Percentiles rank a stretch among this genome's conserved stretches.
Evolutionary conservation across 2,797 vertebrate genomes (phyloP).

Genomic region (Artibeus jamaicensis): DNA sequence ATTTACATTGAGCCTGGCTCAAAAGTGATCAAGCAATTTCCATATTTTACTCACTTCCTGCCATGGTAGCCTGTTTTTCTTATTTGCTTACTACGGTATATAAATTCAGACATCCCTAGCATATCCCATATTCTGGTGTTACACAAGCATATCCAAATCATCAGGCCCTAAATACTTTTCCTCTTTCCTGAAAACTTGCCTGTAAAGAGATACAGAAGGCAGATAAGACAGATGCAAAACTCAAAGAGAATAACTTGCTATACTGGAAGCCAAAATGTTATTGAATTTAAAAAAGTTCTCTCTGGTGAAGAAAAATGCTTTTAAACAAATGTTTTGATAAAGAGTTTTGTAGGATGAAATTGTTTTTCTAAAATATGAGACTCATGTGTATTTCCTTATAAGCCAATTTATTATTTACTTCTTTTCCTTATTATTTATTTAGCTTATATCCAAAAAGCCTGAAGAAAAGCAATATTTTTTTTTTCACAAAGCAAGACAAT

Average conservation of each 20-base stretch:
- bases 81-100: constrained; percentile 1
- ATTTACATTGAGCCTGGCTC: not conserved
- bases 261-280: not conserved
- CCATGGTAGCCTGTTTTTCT: not conserved
- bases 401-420: constrained; percentile 15
- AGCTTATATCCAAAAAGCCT: not conserved
- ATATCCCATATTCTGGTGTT: not conserved
- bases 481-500: constrained; percentile 17
- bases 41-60: not conserved
- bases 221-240: constrained; percentile 12
- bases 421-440: not conserved
- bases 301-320: constrained; percentile 18
- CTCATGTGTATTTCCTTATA: not conserved
- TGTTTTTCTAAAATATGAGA: constrained; percentile 34
- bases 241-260: constrained; percentile 1
- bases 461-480: not conserved
- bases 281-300: not conserved
- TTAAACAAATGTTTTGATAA: constrained; percentile 3
- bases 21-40: not conserved
- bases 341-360: not conserved
- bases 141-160: not conserved
- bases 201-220: not conserved
- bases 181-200: constrained; percentile 16
- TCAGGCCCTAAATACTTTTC: not conserved
- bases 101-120: constrained; percentile 18